These are phyloP conservation scores for Diogma glabrata DNA, from an alignment of 2,888 invertebrate genomes.

Conservation along the genomic window DNA sequence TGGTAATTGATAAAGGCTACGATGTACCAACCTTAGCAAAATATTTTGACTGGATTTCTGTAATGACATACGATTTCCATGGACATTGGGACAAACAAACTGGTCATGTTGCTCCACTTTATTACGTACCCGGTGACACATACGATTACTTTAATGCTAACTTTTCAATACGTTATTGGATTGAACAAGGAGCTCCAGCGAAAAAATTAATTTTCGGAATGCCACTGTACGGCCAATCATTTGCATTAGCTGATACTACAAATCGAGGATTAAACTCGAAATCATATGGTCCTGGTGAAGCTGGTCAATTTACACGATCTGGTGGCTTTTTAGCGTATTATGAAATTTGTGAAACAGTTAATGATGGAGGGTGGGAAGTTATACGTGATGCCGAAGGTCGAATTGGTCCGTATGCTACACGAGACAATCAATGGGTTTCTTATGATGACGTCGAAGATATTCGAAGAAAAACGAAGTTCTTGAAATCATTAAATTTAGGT, in stretches of 20 bases:
- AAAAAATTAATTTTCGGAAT: slow-evolving; percentile 60
- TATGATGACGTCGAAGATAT: slow-evolving; percentile 60
- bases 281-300: slow-evolving; percentile 52
- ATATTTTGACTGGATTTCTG: slow-evolving; percentile 67
- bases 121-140: slow-evolving; percentile 48
- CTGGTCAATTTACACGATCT: slow-evolving; percentile 55
- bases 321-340: slow-evolving; percentile 67
- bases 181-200: slow-evolving; percentile 49
- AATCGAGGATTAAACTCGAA: slow-evolving; percentile 45
- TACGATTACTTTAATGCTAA: slow-evolving; percentile 60
- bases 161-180: slow-evolving; percentile 61
- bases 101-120: slow-evolving; percentile 62
- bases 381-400: slow-evolving; percentile 47
- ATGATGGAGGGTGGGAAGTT: slow-evolving; percentile 46
- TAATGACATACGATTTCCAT: slow-evolving; percentile 75
- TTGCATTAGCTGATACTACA: slow-evolving; percentile 45
- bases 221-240: slow-evolving; percentile 67
- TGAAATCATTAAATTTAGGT: slow-evolving; percentile 46
- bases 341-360: slow-evolving; percentile 56
- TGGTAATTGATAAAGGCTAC: slow-evolving; percentile 59
- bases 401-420: slow-evolving; percentile 62
- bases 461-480: slow-evolving; percentile 46
- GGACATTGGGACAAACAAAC: slow-evolving; percentile 63
- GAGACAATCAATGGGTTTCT: slow-evolving; percentile 65
- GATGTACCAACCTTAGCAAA: slow-evolving; percentile 52